These are phyloP conservation scores for Eufriesea mexicana DNA, from an alignment of 1,140 invertebrate species.

Conservation along the genomic window DNA sequence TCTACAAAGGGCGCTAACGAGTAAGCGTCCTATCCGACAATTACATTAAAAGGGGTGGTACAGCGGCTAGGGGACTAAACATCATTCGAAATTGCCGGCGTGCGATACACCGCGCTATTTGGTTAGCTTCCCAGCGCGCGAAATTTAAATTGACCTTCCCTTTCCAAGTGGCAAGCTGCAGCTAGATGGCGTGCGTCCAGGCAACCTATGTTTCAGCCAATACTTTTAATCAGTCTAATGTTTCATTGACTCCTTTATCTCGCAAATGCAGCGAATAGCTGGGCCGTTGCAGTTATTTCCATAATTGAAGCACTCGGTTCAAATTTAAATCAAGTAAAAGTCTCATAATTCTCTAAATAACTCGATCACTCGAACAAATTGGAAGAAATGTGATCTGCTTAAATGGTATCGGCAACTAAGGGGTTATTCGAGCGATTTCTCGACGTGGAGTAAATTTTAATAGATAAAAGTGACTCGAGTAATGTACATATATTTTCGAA, in stretches of 20 bases:
- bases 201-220: no score
- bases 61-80: background rate
- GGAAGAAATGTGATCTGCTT: no score
- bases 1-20: conserved; percentile 11
- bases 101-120: background rate
- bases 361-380: no score
- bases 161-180: no score
- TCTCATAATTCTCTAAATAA: no score
- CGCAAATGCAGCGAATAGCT: background rate
- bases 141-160: conserved; percentile 1
- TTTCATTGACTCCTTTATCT: background rate
- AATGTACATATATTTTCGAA: no score
- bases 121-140: background rate
- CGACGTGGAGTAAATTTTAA: no score
- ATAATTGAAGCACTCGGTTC: background rate
- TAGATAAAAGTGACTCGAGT: no score
- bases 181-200: no score
- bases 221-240: conserved; percentile 9
- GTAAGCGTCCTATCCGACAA: background rate
- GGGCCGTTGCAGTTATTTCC: background rate
- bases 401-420: no score
- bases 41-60: conserved; percentile 2
- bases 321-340: background rate
- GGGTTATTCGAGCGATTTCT: no score
- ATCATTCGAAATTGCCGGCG: background rate